Conservation (phyloP, 2,113 vertebrate species). For the Pelobates fuscus region DNA sequence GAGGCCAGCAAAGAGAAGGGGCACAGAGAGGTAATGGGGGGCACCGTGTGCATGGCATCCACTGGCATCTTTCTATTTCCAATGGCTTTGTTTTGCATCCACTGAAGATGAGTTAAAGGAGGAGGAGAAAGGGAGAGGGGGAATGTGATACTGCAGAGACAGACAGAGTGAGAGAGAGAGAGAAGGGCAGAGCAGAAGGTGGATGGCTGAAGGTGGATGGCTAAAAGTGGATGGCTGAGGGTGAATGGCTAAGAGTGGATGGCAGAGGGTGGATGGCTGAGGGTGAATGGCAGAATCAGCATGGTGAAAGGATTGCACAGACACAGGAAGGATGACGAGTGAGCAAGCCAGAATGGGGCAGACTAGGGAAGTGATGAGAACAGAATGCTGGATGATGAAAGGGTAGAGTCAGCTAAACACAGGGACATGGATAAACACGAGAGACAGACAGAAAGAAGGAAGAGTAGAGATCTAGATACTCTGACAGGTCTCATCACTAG, state of each 20-base stretch:
- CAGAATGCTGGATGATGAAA: background rate
- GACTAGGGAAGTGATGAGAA: background rate
- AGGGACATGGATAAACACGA: background rate
- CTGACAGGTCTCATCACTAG: background rate
- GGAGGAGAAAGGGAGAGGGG: background rate
- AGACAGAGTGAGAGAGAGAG: background rate
- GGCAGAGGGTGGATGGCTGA: too few species aligned
- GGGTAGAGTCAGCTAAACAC: background rate
- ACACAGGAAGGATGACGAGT: background rate
- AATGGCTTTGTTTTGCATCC: background rate
- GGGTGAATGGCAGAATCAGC: too few species aligned
- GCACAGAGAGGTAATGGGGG: background rate
- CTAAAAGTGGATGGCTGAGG: too few species aligned
- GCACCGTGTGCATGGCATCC: background rate
- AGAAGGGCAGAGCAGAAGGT: background rate
- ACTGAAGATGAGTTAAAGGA: background rate
- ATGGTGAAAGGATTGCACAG: too few species aligned
- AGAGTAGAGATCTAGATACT: background rate
- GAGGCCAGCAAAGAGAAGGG: slow-evolving; percentile 4
- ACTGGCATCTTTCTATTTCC: background rate
- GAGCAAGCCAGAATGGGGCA: too few species aligned
- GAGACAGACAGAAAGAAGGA: too few species aligned
- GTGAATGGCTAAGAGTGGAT: too few species aligned
- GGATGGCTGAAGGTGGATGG: background rate
- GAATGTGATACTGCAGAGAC: background rate